These are phyloP conservation scores for Hypomesus transpacificus DNA, from an alignment of 2,113 vertebrate genomes.

Conservation along the genomic window DNA sequence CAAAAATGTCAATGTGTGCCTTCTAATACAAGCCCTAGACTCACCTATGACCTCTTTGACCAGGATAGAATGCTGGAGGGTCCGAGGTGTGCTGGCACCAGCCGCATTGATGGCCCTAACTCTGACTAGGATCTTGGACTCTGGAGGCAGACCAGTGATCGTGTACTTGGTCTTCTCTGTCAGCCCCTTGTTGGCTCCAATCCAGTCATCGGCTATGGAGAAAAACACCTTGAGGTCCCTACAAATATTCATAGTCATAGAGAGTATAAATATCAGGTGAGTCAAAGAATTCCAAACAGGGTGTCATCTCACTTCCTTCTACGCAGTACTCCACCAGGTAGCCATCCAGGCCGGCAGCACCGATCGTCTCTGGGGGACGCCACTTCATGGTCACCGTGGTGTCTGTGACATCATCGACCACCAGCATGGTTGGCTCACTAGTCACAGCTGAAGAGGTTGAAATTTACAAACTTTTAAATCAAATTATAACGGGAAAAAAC, in stretches of 20 bases:
- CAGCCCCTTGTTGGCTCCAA: conserved; percentile 80
- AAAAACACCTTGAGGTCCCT: not conserved
- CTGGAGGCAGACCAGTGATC: conserved; percentile 81
- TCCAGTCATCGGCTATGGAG: conserved; percentile 83
- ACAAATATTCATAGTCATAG: not conserved
- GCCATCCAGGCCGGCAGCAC: conserved; percentile 92
- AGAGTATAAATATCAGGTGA: not conserved
- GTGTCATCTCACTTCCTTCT: conserved; percentile 88
- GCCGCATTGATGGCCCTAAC: conserved; percentile 92
- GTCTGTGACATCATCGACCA: conserved; percentile 90
- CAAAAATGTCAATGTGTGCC: too few species aligned
- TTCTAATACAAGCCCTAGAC: conserved; percentile 23
- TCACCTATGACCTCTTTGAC: conserved; percentile 95
- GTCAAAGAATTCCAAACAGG: not conserved
- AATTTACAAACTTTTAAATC: not conserved
- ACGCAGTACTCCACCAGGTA: conserved; percentile 94
- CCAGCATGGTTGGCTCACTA: conserved; percentile 91
- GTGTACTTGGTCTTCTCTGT: conserved; percentile 92
- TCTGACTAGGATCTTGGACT: conserved; percentile 84
- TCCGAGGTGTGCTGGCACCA: conserved; percentile 81
- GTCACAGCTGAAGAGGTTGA: conserved; percentile 81
- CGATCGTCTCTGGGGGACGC: conserved; percentile 95
- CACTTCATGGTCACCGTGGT: conserved; percentile 89
- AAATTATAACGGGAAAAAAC: not conserved
- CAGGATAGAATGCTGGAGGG: conserved; percentile 84